Conservation (phyloP, 2,888 invertebrate genomes). For the Anagyrus pseudococci region DNA sequence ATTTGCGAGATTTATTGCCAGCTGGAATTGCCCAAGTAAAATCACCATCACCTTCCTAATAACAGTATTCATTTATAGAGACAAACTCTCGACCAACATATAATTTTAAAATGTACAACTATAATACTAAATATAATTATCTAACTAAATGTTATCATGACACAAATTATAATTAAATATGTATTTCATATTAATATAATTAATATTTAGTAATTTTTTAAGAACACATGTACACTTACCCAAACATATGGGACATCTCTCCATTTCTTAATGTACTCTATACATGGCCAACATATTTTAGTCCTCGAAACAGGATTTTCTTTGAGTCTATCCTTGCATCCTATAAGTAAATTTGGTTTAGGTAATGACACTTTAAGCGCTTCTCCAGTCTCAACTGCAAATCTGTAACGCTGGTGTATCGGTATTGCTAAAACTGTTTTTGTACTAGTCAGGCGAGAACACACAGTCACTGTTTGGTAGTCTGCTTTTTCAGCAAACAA, state of each 20-base stretch:
- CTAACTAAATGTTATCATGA: too few relatives aligned
- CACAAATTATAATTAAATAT: too few relatives aligned
- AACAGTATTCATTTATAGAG: too few relatives aligned
- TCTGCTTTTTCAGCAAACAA: slow-evolving; percentile 52
- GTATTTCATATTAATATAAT: background rate
- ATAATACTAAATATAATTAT: too few relatives aligned
- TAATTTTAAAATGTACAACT: too few relatives aligned
- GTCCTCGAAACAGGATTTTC: slow-evolving; percentile 50
- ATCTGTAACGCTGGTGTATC: slow-evolving; percentile 55
- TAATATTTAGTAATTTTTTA: background rate
- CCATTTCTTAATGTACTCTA: slow-evolving; percentile 49
- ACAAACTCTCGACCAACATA: too few relatives aligned
- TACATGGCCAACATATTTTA: slow-evolving; percentile 53
- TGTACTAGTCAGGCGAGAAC: slow-evolving; percentile 41
- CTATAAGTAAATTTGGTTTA: slow-evolving; percentile 49
- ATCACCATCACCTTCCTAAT: slow-evolving; percentile 44
- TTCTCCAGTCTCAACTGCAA: slow-evolving; percentile 42
- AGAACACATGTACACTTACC: slow-evolving; percentile 41
- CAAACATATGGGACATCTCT: slow-evolving; percentile 49
- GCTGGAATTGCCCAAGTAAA: slow-evolving; percentile 52
- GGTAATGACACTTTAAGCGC: slow-evolving; percentile 46
- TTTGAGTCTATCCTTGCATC: slow-evolving; percentile 50
- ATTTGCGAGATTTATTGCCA: slow-evolving; percentile 46
- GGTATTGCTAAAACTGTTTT: slow-evolving; percentile 45
- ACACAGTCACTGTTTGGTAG: slow-evolving; percentile 51